These are phyloP conservation scores for Cynopterus sphinx DNA, from an alignment of 2,797 vertebrate species.

Conservation along the genomic window DNA sequence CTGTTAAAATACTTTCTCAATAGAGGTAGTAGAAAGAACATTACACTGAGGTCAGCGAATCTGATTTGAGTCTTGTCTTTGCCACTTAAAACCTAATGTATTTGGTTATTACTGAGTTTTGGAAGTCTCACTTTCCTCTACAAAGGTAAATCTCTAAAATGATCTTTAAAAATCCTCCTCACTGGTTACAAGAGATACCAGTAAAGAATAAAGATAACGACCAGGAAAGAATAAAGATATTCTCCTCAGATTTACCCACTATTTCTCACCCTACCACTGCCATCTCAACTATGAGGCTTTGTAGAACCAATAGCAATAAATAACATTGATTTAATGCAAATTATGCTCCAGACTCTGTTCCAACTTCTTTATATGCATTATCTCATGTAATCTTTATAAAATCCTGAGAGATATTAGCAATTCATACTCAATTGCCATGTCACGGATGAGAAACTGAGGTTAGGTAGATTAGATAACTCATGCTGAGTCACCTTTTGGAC, in stretches of 20 bases:
- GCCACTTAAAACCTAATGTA: neutral
- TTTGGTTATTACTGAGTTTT: neutral
- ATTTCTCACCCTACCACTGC: neutral
- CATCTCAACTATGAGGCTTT: neutral
- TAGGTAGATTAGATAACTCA: neutral
- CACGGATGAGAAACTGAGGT: neutral
- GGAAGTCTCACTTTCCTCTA: neutral
- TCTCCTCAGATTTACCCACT: neutral
- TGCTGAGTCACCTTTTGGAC: neutral
- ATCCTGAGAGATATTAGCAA: neutral
- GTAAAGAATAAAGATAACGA: neutral
- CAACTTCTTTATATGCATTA: neutral
- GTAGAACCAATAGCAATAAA: neutral
- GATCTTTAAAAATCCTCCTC: neutral
- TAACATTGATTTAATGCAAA: neutral
- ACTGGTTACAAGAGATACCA: neutral
- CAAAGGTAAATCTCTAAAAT: neutral
- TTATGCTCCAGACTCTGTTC: neutral
- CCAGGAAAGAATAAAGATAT: neutral
- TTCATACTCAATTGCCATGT: neutral
- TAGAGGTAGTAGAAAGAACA: neutral
- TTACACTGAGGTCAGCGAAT: neutral
- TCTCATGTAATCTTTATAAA: slow-evolving; percentile 1
- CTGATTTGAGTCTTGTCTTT: slow-evolving; percentile 17
- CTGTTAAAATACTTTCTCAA: neutral